Evolutionary conservation across 64 coral and sea anemone species (phyloP), one percentile per base, ranked within the genome.

Genomic region (Montipora cactus): DNA sequence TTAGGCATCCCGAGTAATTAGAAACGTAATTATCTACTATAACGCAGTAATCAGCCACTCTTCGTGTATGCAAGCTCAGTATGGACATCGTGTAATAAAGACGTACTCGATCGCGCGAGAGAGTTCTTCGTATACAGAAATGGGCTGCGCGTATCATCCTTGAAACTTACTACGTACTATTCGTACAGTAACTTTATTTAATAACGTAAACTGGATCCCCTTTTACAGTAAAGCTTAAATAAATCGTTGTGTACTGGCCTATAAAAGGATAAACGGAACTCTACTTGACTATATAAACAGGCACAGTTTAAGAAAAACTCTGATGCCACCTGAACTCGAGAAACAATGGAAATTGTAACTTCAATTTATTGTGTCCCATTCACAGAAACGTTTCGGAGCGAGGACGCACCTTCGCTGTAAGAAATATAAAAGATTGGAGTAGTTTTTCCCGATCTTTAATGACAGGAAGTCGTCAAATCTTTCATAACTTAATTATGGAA

Each of bases 11-110:
- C 37, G 37, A 37, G 37, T 37, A 37, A 37, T 37, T 2, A 37
- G 37, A 37, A 37, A 37, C 37, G 37, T 0, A 55, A 55, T 7
- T 55, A 55, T 7, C 77, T 79, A 23, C 19, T 79, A 8, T 51
- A 79, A 79, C n/a, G 77, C 47, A 79, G 77, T 52, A 79, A 79
- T 79, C 13, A 79, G 23, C 48, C 77, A 52, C 77, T n/a, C 19
- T 7, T 79, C 3, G 0, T 79, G 76, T 79, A 79, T 79, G 76
- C 76, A 79, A 50, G 45, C 76, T 5, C 76, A 79, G 47, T 79
- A 79, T 79, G 76, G 76, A 53, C 76, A 79, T 79, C 45, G 48
- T 79, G 76, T 20, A 79, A 79, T 20, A 79, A 49, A 79, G 76
- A 79, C 44, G 47, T 47, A 79, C 76, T 79, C 46, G 12, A n/a